phyloP scores from a whole-genome alignment of 1,140 invertebrate species.

The Aphaenogaster floridana region DNA sequence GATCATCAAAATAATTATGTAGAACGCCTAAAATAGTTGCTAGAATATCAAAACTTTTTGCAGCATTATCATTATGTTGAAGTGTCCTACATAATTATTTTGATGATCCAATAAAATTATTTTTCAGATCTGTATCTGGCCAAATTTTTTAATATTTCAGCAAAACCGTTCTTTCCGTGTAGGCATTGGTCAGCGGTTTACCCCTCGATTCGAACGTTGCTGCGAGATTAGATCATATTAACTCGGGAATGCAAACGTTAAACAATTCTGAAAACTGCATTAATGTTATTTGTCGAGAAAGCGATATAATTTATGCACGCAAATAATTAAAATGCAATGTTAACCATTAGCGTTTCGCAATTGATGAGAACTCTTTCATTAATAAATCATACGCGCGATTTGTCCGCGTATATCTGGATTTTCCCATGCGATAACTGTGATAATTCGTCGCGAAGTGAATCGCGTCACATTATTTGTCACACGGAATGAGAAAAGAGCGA shows the following conservation, averaged over 20 bases:
- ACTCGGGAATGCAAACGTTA: background rate
- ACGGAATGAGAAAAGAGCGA: constrained; percentile 10
- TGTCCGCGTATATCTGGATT: background rate
- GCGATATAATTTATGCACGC: background rate
- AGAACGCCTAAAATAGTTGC: no score
- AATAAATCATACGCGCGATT: background rate
- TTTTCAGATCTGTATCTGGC: no score
- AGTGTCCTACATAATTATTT: no score
- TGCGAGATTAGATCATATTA: background rate
- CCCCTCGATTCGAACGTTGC: no score
- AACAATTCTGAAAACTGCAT: background rate
- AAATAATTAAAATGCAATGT: constrained; percentile 1
- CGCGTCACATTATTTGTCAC: constrained; percentile 36
- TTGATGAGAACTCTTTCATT: no score
- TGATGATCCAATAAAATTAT: no score
- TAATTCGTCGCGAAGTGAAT: constrained; percentile 33
- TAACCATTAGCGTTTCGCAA: background rate
- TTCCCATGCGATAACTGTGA: background rate
- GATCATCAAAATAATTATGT: no score
- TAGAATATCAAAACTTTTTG: no score
- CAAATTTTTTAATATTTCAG: no score
- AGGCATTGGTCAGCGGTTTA: no score
- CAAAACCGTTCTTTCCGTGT: no score
- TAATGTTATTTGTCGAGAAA: background rate
- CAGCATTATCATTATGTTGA: no score